Conservation (phyloP, 1,140 invertebrate genomes). For the Bradysia coprophila region DNA sequence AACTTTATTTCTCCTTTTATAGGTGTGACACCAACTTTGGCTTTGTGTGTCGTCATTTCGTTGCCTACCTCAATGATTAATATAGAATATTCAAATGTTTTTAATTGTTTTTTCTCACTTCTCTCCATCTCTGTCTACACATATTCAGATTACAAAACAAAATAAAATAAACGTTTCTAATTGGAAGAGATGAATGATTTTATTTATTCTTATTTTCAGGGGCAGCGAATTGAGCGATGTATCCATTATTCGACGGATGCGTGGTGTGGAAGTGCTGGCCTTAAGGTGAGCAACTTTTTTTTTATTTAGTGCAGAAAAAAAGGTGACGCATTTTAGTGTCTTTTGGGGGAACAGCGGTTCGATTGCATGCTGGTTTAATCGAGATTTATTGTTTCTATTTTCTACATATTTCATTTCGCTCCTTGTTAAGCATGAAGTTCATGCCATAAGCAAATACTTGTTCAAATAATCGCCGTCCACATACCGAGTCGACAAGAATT, state of each 20-base stretch:
- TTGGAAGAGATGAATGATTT: neutral
- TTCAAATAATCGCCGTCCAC: no score
- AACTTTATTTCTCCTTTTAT: neutral
- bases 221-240: constrained; percentile 65
- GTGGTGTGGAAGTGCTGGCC: constrained; percentile 59
- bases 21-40: neutral
- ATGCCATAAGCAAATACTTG: no score
- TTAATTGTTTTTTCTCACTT: neutral
- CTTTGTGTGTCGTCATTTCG: neutral
- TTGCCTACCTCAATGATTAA: neutral
- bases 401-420: no score
- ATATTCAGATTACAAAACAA: neutral
- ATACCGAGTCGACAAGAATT: no score
- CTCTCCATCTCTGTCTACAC: neutral
- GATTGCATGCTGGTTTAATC: no score
- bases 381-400: no score
- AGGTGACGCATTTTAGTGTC: neutral
- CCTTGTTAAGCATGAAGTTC: no score
- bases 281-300: constrained; percentile 35
- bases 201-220: constrained; percentile 30
- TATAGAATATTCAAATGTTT: neutral
- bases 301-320: neutral
- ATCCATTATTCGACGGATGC: constrained; percentile 51
- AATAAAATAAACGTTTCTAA: neutral
- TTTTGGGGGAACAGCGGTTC: no score